Conservation (phyloP, 2,113 vertebrate genomes). For the Suricata suricatta region DNA sequence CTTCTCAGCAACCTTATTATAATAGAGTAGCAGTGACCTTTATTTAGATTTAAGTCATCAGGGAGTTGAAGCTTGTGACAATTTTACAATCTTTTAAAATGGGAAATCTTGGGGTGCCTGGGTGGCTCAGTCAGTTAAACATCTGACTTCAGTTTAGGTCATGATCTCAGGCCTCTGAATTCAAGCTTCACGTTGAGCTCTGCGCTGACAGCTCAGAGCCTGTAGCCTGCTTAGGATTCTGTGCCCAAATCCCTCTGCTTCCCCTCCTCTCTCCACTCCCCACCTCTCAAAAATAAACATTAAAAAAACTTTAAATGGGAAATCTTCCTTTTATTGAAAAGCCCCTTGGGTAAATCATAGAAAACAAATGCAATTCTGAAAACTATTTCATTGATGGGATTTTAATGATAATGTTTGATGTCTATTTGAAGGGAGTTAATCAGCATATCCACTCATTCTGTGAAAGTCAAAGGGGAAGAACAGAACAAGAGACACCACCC, state of each 20-base stretch:
- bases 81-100: slow-evolving; percentile 36
- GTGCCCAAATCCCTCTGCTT: too few species aligned
- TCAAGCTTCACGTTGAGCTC: too few species aligned
- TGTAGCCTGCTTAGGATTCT: too few species aligned
- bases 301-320: background rate
- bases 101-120: background rate
- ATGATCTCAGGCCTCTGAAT: too few species aligned
- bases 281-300: too few species aligned
- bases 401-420: slow-evolving; percentile 47
- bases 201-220: too few species aligned
- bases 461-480: background rate
- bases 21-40: background rate
- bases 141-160: too few species aligned
- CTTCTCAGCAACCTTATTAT: background rate
- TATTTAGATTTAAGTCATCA: slow-evolving; percentile 52
- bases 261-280: too few species aligned
- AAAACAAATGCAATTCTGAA: slow-evolving; percentile 48
- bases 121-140: too few species aligned
- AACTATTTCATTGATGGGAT: slow-evolving; percentile 24
- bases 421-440: background rate
- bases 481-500: background rate
- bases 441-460: background rate
- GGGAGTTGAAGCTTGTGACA: slow-evolving; percentile 10
- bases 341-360: background rate
- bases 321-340: slow-evolving; percentile 17